These are phyloP conservation scores for Rhineura floridana DNA, from an alignment of 2,113 vertebrate genomes.

Conservation along the genomic window DNA sequence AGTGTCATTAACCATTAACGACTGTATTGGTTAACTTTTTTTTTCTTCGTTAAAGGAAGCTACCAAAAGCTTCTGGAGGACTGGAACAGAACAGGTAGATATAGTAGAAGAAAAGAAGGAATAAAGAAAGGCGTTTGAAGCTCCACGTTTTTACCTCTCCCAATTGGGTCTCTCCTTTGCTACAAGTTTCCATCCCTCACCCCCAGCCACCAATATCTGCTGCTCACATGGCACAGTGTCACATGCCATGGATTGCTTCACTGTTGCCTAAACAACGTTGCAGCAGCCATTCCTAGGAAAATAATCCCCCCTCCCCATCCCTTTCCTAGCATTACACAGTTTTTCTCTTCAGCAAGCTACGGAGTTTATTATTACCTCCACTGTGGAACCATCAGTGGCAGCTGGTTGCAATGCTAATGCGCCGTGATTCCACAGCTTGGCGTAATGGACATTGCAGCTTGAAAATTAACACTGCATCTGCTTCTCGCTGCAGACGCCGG, in stretches of 20 bases:
- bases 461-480: conserved; percentile 72
- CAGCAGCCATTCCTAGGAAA: background rate
- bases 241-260: conserved; percentile 30
- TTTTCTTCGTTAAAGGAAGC: background rate
- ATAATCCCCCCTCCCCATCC: background rate
- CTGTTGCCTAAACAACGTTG: background rate
- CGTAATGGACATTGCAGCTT: conserved; percentile 57
- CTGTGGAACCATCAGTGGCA: conserved; percentile 17
- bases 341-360: background rate
- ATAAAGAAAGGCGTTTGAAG: conserved; percentile 2
- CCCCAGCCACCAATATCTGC: background rate
- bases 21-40: background rate
- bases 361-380: conserved; percentile 24
- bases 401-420: conserved; percentile 39
- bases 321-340: fast-evolving
- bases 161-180: conserved; percentile 16
- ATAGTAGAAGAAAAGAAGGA: conserved; percentile 20
- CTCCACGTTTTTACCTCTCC: background rate
- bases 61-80: background rate
- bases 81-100: background rate
- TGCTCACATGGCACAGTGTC: background rate
- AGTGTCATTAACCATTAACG: background rate
- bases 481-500: conserved; percentile 68
- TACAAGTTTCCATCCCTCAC: background rate
- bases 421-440: conserved; percentile 28